phyloP scores from a whole-genome alignment of 2,888 invertebrate genomes.

The Diarsia brunnea region DNA sequence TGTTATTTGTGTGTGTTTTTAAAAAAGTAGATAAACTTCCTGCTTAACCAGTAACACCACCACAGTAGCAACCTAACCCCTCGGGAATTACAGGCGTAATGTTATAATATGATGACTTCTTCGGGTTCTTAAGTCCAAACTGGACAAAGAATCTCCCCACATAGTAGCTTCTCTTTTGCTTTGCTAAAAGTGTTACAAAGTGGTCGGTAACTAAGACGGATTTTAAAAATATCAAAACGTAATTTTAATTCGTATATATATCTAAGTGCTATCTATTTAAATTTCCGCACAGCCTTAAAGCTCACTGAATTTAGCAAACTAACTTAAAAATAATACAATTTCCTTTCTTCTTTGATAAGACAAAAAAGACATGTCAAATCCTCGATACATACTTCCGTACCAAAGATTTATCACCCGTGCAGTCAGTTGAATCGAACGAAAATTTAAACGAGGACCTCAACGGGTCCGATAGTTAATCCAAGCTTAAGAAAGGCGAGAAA shows the following conservation, averaged over 20 bases:
- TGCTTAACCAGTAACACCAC: no score
- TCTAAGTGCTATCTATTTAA: background rate
- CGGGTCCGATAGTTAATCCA: conserved; percentile 72
- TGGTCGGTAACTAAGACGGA: background rate
- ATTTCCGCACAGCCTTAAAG: background rate
- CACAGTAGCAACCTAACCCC: no score
- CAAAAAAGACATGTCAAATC: background rate
- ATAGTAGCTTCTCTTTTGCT: background rate
- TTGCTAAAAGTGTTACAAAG: background rate
- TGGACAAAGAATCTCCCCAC: background rate
- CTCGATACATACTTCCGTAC: background rate
- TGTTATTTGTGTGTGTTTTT: no score
- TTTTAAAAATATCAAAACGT: background rate
- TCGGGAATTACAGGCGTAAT: no score
- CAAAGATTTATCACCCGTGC: conserved; percentile 29
- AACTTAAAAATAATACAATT: background rate
- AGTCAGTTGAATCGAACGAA: conserved; percentile 35
- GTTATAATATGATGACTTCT: background rate
- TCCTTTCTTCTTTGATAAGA: conserved; percentile 6
- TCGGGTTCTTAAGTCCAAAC: background rate
- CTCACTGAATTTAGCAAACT: background rate
- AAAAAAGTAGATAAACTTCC: no score
- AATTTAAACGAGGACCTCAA: conserved; percentile 48
- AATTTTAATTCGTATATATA: background rate
- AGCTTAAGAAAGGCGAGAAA: conserved; percentile 75